Conservation (phyloP, 2,113 vertebrate species). For the Nesoenas mayeri region DNA sequence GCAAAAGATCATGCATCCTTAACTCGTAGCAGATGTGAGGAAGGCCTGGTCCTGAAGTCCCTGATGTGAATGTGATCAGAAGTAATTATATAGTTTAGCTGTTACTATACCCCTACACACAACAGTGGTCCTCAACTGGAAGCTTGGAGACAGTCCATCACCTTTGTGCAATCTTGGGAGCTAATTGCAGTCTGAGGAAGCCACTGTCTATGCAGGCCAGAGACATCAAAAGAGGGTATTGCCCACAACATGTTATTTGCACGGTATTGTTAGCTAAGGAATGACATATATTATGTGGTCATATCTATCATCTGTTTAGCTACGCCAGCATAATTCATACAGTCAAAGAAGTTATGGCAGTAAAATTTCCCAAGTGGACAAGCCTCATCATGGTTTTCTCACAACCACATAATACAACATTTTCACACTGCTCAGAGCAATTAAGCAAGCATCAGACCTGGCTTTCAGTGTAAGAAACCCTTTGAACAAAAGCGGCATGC, state of each 20-base stretch:
- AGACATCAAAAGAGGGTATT: slow-evolving; percentile 39
- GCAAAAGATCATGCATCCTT: neutral
- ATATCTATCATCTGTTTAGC: slow-evolving; percentile 7
- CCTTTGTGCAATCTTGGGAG: slow-evolving; percentile 21
- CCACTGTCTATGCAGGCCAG: neutral
- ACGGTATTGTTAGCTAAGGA: neutral
- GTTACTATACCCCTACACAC: neutral
- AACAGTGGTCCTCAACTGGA: neutral
- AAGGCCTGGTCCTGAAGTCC: neutral
- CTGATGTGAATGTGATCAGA: neutral
- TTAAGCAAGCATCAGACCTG: neutral
- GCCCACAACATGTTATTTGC: neutral
- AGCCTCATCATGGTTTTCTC: slow-evolving; percentile 3
- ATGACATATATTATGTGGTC: slow-evolving; percentile 4
- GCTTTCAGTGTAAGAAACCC: neutral
- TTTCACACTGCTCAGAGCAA: neutral
- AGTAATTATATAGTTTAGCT: neutral
- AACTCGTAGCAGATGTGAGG: neutral
- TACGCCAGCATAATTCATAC: neutral
- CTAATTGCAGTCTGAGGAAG: slow-evolving; percentile 17
- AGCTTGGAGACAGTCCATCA: slow-evolving; percentile 16
- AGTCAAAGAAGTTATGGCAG: neutral
- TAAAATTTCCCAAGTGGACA: slow-evolving; percentile 21
- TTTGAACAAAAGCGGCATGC: neutral
- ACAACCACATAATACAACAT: neutral